These are phyloP conservation scores for Mormyrus lacerda DNA, from an alignment of 2,113 vertebrate species.

Conservation along the genomic window DNA sequence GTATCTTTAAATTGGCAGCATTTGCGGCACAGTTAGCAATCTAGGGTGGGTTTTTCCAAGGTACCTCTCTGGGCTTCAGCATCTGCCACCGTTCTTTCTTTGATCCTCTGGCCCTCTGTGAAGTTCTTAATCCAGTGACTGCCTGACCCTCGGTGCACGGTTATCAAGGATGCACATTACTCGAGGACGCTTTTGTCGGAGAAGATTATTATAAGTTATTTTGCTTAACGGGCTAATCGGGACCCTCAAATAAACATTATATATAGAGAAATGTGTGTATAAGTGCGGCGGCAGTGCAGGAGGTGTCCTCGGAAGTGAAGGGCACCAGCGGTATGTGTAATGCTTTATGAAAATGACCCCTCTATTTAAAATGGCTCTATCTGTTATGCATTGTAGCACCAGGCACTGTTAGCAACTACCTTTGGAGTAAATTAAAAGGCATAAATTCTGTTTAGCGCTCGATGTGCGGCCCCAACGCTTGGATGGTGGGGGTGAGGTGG, in stretches of 20 bases:
- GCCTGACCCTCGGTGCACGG: neutral
- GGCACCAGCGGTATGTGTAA: constrained; percentile 62
- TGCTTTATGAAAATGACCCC: constrained; percentile 81
- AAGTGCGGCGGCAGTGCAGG: constrained; percentile 10
- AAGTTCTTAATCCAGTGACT: neutral
- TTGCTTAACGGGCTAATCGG: constrained; percentile 49
- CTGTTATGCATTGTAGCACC: constrained; percentile 89
- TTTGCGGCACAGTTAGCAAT: neutral
- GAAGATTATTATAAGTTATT: constrained; percentile 17
- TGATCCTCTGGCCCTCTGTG: neutral
- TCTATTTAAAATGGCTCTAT: constrained; percentile 75
- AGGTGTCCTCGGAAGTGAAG: constrained; percentile 56
- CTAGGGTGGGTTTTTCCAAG: neutral
- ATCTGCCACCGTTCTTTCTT: neutral
- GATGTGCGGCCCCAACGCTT: constrained; percentile 63
- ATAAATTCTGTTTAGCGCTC: constrained; percentile 93
- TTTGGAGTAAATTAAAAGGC: constrained; percentile 95
- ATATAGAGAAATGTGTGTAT: constrained; percentile 23
- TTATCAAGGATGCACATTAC: neutral
- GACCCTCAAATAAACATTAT: constrained; percentile 49
- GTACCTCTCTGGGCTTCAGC: neutral
- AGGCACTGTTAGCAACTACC: constrained; percentile 76
- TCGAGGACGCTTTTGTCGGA: neutral
- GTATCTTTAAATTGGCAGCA: neutral
- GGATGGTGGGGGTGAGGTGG: constrained; percentile 12